These are phyloP conservation scores for Lampris megalopsis DNA, from an alignment of 2,113 vertebrate genomes.

Conservation along the genomic window DNA sequence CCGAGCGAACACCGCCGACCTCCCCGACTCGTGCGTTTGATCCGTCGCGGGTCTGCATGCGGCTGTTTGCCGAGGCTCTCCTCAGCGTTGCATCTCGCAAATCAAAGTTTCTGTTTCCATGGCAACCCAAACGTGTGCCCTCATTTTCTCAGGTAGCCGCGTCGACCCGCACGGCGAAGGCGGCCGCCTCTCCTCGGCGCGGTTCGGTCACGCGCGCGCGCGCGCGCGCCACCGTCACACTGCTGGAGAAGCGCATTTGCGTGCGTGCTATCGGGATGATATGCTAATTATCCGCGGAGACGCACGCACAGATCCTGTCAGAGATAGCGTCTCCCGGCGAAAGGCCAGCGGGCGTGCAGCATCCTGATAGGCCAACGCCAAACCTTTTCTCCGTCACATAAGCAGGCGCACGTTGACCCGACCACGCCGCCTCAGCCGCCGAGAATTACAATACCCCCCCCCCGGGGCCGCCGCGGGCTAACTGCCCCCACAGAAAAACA, in stretches of 20 bases:
- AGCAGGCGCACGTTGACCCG: conserved; percentile 27
- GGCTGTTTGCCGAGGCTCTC: conserved; percentile 16
- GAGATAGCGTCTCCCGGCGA: conserved; percentile 23
- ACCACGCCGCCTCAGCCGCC: background rate
- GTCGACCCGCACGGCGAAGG: background rate
- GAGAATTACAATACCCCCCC: conserved; percentile 4
- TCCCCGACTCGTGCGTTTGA: conserved; percentile 25
- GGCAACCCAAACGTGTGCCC: conserved; percentile 34
- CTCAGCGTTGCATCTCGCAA: conserved; percentile 19
- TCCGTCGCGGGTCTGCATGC: conserved; percentile 2
- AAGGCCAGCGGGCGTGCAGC: conserved; percentile 11
- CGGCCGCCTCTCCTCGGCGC: too few species aligned
- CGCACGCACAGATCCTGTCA: background rate
- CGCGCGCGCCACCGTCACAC: background rate
- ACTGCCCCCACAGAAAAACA: background rate
- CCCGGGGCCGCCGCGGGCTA: conserved; percentile 4
- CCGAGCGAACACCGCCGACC: background rate
- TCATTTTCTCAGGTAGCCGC: background rate
- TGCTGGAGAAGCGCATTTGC: background rate
- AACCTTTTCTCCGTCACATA: conserved; percentile 9
- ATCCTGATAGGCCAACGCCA: background rate
- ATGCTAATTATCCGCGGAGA: conserved; percentile 1
- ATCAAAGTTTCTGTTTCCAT: conserved; percentile 62
- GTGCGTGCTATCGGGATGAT: background rate
- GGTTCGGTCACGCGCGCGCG: too few species aligned